Evolutionary conservation across 2,113 vertebrate species (phyloP).

Genomic region (Chionomys nivalis): DNA sequence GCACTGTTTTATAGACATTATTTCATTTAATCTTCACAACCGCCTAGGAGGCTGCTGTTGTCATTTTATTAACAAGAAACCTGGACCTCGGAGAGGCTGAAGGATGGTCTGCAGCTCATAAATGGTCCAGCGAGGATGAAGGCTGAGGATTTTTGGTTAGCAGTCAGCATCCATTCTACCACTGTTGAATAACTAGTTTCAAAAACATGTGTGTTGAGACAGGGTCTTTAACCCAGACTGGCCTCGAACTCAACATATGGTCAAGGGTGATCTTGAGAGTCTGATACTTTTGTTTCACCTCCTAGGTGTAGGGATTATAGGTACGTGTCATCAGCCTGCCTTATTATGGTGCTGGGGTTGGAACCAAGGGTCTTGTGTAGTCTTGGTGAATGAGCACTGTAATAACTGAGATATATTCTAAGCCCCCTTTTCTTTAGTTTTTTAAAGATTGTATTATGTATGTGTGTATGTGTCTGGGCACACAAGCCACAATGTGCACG

Average conservation of each 20-base stretch:
- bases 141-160: not conserved
- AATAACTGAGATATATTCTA: not conserved
- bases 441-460: not conserved
- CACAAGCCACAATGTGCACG: not conserved
- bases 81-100: not conserved
- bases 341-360: not conserved
- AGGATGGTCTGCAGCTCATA: not conserved
- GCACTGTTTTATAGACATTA: constrained; percentile 4
- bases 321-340: not conserved
- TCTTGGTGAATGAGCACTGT: not conserved
- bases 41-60: not conserved
- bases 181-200: not conserved
- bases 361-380: not conserved
- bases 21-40: constrained; percentile 36
- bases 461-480: not conserved
- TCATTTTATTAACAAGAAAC: constrained; percentile 10
- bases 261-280: not conserved
- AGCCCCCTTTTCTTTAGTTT: not conserved
- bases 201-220: not conserved
- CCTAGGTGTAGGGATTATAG: not conserved
- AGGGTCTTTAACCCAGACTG: not conserved
- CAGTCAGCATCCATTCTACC: not conserved
- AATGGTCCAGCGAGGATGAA: not conserved
- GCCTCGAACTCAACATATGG: not conserved
- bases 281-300: not conserved